Conservation (phyloP, 2,113 vertebrate species). For the Labeo rohita region DNA sequence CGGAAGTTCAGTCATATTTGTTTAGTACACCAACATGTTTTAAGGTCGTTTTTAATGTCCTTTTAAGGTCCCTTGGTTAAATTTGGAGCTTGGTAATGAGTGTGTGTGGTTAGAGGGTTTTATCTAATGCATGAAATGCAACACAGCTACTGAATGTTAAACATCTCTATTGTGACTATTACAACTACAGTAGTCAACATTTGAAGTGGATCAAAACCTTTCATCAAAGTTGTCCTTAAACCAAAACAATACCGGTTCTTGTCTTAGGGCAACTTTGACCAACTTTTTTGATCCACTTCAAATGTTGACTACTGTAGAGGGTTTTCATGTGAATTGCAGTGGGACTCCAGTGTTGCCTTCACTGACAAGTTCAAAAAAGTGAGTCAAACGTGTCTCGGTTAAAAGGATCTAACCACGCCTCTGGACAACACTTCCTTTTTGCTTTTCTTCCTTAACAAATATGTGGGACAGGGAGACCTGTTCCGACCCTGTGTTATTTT, state of each 20-base stretch:
- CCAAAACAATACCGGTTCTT: no score
- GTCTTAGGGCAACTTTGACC: no score
- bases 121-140: slow-evolving; percentile 59
- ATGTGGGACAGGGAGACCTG: slow-evolving; percentile 43
- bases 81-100: neutral
- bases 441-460: slow-evolving; percentile 63
- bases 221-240: no score
- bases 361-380: no score
- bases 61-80: neutral
- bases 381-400: no score
- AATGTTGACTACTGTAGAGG: slow-evolving; percentile 29
- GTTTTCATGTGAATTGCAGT: slow-evolving; percentile 60
- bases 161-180: slow-evolving; percentile 65
- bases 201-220: no score
- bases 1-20: no score
- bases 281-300: no score
- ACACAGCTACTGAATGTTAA: slow-evolving; percentile 61
- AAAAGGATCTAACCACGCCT: no score
- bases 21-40: no score
- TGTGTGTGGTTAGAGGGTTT: slow-evolving; percentile 33
- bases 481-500: neutral
- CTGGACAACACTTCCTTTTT: slow-evolving; percentile 40
- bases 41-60: neutral
- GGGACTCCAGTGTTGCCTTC: no score
- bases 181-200: slow-evolving; percentile 38